A percentile compares a stretch with the other conserved stretches of the same genome.
phyloP scores from a whole-genome alignment of 2,888 invertebrate species.

The Cryptocephalus moraei region DNA sequence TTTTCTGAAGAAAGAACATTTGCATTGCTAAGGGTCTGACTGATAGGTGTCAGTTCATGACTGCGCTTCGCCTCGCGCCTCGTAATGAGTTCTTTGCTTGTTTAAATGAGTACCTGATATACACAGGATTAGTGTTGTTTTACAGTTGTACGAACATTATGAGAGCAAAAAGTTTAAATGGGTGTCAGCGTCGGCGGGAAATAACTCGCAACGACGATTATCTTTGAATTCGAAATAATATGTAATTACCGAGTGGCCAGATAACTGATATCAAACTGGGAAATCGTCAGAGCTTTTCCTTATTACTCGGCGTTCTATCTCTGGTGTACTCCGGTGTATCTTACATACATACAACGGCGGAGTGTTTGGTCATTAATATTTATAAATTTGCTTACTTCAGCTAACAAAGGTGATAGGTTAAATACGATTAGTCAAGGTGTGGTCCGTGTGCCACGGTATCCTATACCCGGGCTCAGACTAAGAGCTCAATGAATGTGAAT shows the following conservation, averaged over 20 bases:
- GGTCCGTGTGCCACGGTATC: slow-evolving; percentile 13
- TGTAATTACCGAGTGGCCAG: no score
- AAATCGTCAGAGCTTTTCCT: no score
- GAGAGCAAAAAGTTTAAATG: background rate
- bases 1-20: slow-evolving; percentile 25
- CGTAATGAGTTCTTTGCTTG: slow-evolving; percentile 24
- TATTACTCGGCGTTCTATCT: no score
- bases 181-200: background rate
- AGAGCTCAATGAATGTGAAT: no score
- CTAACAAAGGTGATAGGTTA: slow-evolving; percentile 35
- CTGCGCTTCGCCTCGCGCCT: slow-evolving; percentile 23
- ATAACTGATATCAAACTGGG: no score
- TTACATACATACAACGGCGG: background rate
- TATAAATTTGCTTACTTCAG: slow-evolving; percentile 33
- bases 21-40: slow-evolving; percentile 33
- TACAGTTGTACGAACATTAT: slow-evolving; percentile 12
- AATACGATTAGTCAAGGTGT: slow-evolving; percentile 31
- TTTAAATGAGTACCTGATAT: slow-evolving; percentile 13
- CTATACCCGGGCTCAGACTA: no score
- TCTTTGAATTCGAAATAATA: no score
- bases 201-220: no score
- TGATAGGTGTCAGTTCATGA: slow-evolving; percentile 31
- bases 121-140: slow-evolving; percentile 17
- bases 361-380: slow-evolving; percentile 31
- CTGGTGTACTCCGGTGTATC: no score